Evolutionary conservation across 2,797 vertebrate species (phyloP).

Genomic region (Botia almorhae): DNA sequence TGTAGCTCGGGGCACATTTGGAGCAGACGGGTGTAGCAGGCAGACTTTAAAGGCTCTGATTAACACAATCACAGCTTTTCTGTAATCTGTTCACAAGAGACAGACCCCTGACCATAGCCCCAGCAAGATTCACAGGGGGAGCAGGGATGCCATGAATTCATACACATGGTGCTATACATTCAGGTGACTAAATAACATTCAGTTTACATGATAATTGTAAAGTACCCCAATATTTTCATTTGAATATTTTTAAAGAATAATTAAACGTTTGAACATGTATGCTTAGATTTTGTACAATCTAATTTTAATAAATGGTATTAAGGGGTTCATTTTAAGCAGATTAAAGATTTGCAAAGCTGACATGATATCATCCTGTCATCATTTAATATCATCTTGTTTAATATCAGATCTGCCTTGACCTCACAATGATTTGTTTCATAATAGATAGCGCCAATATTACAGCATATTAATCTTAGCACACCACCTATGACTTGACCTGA

Average conservation of each 20-base stretch:
- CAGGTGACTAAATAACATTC: background rate
- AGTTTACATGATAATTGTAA: background rate
- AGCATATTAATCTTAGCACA: background rate
- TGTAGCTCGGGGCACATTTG: constrained; percentile 33
- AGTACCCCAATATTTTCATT: background rate
- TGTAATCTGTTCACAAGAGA: constrained; percentile 34
- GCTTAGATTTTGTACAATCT: background rate
- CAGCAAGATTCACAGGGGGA: background rate
- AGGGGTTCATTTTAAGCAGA: constrained; percentile 1
- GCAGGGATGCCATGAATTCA: background rate
- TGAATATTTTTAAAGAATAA: background rate
- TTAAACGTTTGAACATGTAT: background rate
- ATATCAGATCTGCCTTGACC: constrained; percentile 10
- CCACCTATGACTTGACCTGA: constrained; percentile 6
- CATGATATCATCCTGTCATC: background rate
- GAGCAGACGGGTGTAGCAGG: constrained; percentile 39
- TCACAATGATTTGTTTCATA: constrained; percentile 34
- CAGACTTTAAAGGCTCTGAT: constrained; percentile 38
- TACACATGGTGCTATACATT: background rate
- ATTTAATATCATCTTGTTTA: constrained; percentile 15
- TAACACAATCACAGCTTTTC: constrained; percentile 49
- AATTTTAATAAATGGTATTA: background rate
- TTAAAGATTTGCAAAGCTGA: constrained; percentile 18
- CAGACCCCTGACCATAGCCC: background rate
- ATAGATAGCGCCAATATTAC: background rate